Evolutionary conservation across 2,888 invertebrate species (phyloP).

Genomic region (Acanthosepion pharaonis): DNA sequence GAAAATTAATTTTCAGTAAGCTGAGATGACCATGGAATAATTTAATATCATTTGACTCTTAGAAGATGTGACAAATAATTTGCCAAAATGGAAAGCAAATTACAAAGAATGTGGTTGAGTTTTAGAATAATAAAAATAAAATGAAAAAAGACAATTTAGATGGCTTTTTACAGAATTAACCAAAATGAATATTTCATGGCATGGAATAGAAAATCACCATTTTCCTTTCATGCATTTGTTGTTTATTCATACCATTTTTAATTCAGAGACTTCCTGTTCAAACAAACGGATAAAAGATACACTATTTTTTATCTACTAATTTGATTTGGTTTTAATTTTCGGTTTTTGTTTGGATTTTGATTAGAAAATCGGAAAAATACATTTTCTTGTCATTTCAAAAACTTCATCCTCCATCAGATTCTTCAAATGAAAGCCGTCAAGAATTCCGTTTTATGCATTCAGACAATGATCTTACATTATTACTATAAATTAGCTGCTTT

Average conservation of each 20-base stretch:
- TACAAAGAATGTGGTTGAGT: neutral
- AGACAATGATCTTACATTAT: neutral
- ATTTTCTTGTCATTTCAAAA: neutral
- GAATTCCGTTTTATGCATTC: neutral
- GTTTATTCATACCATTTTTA: neutral
- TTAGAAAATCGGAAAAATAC: neutral
- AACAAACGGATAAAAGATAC: too few relatives aligned
- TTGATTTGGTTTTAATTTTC: too few relatives aligned
- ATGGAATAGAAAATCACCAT: too few relatives aligned
- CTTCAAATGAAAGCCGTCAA: neutral
- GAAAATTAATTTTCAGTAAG: neutral
- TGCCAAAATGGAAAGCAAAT: neutral
- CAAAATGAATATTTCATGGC: neutral
- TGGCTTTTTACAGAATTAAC: neutral
- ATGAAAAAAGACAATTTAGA: neutral
- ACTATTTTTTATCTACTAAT: too few relatives aligned
- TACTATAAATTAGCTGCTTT: neutral
- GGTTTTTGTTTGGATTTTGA: too few relatives aligned
- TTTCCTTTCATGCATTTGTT: neutral
- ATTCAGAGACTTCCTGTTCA: neutral
- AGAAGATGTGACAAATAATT: neutral
- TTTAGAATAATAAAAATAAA: neutral
- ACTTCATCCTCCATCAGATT: neutral
- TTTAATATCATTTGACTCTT: conserved; percentile 20
- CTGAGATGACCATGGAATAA: conserved; percentile 21